A percentile compares a stretch with the other conserved stretches of the same genome.
Conservation (phyloP, 2,113 vertebrate species). For the Pelecanoides urinatrix region DNA sequence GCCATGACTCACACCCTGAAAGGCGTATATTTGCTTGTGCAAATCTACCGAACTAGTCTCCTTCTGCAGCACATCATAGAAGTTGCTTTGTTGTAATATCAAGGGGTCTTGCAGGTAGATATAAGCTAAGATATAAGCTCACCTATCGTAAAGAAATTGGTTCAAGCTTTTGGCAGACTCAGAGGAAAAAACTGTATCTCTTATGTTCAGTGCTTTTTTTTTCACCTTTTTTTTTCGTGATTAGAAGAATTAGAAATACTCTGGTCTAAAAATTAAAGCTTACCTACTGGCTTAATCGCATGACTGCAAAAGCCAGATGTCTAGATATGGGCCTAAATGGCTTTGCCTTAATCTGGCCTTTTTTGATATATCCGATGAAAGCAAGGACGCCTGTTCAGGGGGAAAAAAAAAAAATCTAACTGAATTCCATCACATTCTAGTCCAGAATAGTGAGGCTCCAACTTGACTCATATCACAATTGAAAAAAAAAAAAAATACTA, state of each 20-base stretch:
- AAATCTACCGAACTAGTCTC: neutral
- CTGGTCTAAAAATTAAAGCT: neutral
- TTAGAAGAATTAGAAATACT: neutral
- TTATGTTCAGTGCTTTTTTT: neutral
- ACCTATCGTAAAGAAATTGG: neutral
- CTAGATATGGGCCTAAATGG: neutral
- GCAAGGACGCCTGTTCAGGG: neutral
- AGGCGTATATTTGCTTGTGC: neutral
- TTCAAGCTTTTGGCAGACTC: neutral
- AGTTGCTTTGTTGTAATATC: neutral
- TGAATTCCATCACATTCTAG: neutral
- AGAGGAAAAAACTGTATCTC: neutral
- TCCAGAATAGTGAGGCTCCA: neutral
- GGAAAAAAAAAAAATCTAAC: neutral
- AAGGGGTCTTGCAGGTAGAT: neutral
- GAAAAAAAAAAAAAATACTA: conserved; percentile 2
- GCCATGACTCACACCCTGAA: neutral
- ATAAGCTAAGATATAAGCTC: neutral
- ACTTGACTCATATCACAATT: neutral
- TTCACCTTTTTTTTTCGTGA: neutral
- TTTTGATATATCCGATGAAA: neutral
- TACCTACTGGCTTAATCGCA: neutral
- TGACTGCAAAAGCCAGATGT: neutral
- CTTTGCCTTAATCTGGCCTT: neutral
- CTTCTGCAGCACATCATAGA: neutral